Percentiles rank a stretch among this genome's conserved stretches.
phyloP scores from a whole-genome alignment of 2,888 invertebrate genomes.

The Penaeus monodon region DNA sequence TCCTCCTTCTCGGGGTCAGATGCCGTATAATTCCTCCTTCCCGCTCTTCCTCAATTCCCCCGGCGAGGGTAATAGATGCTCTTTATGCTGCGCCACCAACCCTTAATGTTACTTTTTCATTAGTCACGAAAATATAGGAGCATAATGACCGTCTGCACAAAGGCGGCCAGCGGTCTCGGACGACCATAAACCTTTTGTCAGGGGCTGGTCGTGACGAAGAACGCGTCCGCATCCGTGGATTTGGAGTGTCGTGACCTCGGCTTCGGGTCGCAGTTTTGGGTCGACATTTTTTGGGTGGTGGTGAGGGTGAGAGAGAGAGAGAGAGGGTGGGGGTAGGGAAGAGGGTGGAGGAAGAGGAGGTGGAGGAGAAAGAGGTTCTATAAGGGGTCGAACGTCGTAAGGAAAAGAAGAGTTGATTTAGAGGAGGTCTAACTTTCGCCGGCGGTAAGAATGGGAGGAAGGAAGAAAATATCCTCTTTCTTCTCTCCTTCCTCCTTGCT shows the following conservation, averaged over 20 bases:
- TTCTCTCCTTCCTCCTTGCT: too few relatives aligned
- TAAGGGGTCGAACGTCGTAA: too few relatives aligned
- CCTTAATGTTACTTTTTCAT: constrained; percentile 49
- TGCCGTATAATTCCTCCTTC: background rate
- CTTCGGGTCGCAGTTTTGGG: background rate
- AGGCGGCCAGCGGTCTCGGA: constrained; percentile 26
- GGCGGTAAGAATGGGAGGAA: too few relatives aligned
- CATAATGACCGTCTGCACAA: constrained; percentile 40
- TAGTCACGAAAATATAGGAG: constrained; percentile 48
- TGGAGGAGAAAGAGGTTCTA: too few relatives aligned
- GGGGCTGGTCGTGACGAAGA: constrained; percentile 30
- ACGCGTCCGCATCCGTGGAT: constrained; percentile 28
- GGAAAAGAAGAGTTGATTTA: too few relatives aligned
- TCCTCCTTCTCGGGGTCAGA: constrained; percentile 19
- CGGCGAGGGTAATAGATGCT: background rate
- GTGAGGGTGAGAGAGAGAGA: too few relatives aligned
- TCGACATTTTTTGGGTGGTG: background rate
- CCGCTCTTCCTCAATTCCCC: constrained; percentile 11
- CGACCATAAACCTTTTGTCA: constrained; percentile 34
- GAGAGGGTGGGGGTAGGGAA: too few relatives aligned
- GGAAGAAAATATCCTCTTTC: too few relatives aligned
- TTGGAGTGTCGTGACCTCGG: constrained; percentile 13
- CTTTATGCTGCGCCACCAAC: constrained; percentile 35
- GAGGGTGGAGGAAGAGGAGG: too few relatives aligned
- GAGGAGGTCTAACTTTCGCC: too few relatives aligned